These are phyloP conservation scores for Menura novaehollandiae DNA, from an alignment of 2,113 vertebrate genomes.

Conservation along the genomic window DNA sequence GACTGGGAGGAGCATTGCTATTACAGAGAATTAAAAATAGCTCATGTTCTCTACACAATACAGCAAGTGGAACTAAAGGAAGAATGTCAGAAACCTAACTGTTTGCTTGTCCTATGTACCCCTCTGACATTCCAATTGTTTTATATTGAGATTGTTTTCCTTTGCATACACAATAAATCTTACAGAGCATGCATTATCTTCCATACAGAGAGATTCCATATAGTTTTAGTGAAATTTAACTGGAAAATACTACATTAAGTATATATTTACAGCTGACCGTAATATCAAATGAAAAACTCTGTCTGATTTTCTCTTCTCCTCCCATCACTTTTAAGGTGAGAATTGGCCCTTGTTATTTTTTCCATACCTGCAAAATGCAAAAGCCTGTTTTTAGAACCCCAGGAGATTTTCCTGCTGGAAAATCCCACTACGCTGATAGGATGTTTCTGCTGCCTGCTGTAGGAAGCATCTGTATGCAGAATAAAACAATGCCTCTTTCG, in stretches of 20 bases:
- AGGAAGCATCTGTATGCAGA: not conserved
- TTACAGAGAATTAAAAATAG: not conserved
- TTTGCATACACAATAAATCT: not conserved
- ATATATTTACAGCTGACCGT: not conserved
- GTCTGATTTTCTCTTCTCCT: not conserved
- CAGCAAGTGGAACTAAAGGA: not conserved
- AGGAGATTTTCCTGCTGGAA: not conserved
- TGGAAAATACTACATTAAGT: not conserved
- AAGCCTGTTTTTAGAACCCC: not conserved
- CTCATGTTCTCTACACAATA: not conserved
- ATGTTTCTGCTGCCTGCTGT: not conserved
- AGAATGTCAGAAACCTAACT: not conserved
- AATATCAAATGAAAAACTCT: not conserved
- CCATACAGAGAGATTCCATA: not conserved
- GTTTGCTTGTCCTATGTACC: not conserved
- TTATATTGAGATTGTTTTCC: not conserved
- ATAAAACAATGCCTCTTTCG: constrained; percentile 9
- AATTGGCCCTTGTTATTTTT: not conserved
- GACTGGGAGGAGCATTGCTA: not conserved
- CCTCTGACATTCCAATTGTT: not conserved
- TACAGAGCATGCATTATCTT: not conserved
- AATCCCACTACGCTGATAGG: not conserved
- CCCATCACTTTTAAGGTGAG: not conserved
- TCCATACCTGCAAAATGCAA: not conserved
- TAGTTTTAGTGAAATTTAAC: not conserved